Evolutionary conservation across 2,888 invertebrate species (phyloP), one percentile per base, ranked within the genome.

Genomic region (Xanthia togata): DNA sequence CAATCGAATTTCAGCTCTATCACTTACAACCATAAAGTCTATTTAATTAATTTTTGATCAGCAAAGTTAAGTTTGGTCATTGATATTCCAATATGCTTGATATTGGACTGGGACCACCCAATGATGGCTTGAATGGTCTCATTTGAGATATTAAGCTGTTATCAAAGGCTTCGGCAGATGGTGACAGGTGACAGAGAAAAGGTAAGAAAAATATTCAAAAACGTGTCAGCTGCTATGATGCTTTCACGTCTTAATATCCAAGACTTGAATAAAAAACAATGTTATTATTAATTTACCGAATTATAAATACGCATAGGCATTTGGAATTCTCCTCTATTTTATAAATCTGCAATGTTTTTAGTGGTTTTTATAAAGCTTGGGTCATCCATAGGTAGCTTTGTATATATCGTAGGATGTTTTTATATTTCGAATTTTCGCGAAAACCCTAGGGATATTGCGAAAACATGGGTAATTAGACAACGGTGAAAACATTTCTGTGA

Each of bases 101-200:
- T 88, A 93, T 94, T 93, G 93, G 92, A 92, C 91, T 92, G 88
- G 41, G 84, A 87, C 86, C 87, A 87, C 89, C 92, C 92, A 94
- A 93, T 92, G 86, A 85, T 84, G 84, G 67, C 68, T 65, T 81
- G 82, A 88, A 88, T 85, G 78, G 79, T 50, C 84, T 88, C 85
- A 87, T 88, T 85, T 82, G 70, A 71, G 86, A 84, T 89, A 90
- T 90, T 84, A 90, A 91, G 91, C 89, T 90, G 91, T 93, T 91
- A 90, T 87, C 77, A 78, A 80, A 84, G 70, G 73, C 70, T 35
- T 75, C 80, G 79, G 79, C 77, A 83, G 81, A 79, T 83, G 88
- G 88, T 88, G 92, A 92, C 92, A 92, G 90, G 91, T 90, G 92
- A 89, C 87, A 87, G 65, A 69, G 26, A 55, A 85, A 79, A 64